Conservation (phyloP, 2,797 vertebrate species). For the Fratercula arctica region DNA sequence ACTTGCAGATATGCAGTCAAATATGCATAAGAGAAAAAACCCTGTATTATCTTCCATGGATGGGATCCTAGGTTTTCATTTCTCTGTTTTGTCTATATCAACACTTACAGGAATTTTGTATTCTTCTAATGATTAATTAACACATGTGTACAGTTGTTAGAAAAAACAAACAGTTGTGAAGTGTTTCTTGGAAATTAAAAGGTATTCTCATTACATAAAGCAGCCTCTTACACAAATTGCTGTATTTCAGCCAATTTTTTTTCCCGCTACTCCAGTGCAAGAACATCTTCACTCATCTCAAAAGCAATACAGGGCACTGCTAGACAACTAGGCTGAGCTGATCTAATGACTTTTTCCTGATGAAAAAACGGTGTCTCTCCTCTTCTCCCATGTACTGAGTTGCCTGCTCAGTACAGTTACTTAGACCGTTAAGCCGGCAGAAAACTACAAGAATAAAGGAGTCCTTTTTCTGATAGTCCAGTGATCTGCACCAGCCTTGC, state of each 20-base stretch:
- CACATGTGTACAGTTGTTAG: background rate
- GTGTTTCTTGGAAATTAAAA: background rate
- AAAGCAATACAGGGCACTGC: rapidly evolving
- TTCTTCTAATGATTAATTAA: background rate
- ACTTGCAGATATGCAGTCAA: background rate
- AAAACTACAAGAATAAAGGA: background rate
- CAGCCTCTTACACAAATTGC: background rate
- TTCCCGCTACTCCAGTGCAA: background rate
- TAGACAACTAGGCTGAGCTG: background rate
- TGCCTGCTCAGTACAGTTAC: background rate
- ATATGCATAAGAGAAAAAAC: rapidly evolving
- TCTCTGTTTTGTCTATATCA: background rate
- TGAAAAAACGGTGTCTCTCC: background rate
- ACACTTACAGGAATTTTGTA: background rate
- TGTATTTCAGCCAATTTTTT: background rate
- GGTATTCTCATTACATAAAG: background rate
- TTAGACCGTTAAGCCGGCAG: rapidly evolving
- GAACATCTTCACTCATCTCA: background rate
- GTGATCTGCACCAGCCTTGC: rapidly evolving
- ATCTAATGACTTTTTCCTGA: background rate
- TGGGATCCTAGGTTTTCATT: background rate
- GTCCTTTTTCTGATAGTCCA: rapidly evolving
- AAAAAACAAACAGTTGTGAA: background rate
- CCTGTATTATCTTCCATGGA: background rate
- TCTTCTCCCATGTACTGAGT: background rate